Evolutionary conservation across 2,888 invertebrate species (phyloP), one percentile per base, ranked within the genome.

Genomic region (Bedellia somnulentella): DNA sequence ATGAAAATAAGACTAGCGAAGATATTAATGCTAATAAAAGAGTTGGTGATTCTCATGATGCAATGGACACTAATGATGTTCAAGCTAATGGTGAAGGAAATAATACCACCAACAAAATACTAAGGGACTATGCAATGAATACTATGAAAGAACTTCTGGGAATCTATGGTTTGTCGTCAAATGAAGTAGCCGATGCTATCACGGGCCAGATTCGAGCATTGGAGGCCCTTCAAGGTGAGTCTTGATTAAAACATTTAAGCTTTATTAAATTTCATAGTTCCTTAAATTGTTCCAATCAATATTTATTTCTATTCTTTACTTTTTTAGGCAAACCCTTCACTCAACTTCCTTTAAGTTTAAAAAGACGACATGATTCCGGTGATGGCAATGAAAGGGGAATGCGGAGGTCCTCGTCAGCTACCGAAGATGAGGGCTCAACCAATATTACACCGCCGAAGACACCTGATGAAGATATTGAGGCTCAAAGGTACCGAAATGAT

Each of bases 81-180:
- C 54, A 53, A 29, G 67, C 63, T 33, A 70, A 76, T 42, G 71
- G 76, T 12, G 71, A 75, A 18, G 53, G 59, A 17, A 57, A 63
- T 22, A 66, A 61, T 37, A 67, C 79, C 36, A 77, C 80, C 14
- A 81, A 80, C 42, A 79, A 79, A 40, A 84, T 83, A 41, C 77
- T 89, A 60, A 80, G 86, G 45, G 87, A 87, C 48, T 88, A 86
- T 53, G 87, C 87, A 3, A 85, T 87, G 71, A 86, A 83, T 43
- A 88, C 88, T 6, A 87, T 89, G 85, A 82, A 86, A 43, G 87
- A 89, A 51, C 60, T 89, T 29, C 64, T 89, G 32, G 85, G 86
- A 15, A 86, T 89, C 45, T 88, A 88, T 52, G 88, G 88, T 13
- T 67, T 88, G 41, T 85, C 84, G 31, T 82, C 82, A 11, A 77